A percentile compares a stretch with the other conserved stretches of the same genome.
phyloP scores from a whole-genome alignment of 2,797 vertebrate species.

The Intellagama lesueurii region DNA sequence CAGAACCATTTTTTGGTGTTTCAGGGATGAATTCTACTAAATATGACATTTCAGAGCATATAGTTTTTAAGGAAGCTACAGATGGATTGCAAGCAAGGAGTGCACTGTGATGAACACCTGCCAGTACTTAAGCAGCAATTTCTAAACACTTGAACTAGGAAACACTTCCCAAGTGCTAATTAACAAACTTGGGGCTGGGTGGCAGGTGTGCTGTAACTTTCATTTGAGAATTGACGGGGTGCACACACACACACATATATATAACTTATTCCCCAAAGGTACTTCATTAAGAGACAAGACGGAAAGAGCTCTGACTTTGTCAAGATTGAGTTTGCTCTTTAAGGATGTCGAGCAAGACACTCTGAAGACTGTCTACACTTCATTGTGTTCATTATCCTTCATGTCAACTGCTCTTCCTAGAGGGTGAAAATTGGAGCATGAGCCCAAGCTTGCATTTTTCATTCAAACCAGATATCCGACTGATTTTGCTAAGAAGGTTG shows the following conservation, averaged over 20 bases:
- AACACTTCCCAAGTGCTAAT: conserved; percentile 47
- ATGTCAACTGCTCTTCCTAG: not conserved
- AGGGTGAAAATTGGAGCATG: not conserved
- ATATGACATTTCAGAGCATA: conserved; percentile 36
- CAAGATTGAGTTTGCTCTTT: not conserved
- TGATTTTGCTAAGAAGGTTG: not conserved
- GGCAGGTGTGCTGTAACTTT: conserved; percentile 31
- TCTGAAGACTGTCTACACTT: not conserved
- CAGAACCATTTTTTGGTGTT: not conserved
- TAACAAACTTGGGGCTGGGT: conserved; percentile 37
- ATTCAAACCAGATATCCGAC: not conserved
- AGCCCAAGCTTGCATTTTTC: not conserved
- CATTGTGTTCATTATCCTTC: not conserved
- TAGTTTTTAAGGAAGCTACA: conserved; percentile 35
- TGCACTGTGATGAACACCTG: conserved; percentile 51
- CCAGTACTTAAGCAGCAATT: conserved; percentile 25
- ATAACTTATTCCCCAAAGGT: not conserved
- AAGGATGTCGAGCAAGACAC: not conserved
- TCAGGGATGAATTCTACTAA: not conserved
- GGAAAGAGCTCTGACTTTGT: not conserved
- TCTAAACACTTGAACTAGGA: conserved; percentile 41
- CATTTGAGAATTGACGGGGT: not conserved
- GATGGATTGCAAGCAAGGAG: conserved; percentile 36
- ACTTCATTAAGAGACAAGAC: not conserved
- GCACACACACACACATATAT: no score